Base-by-base conservation (phyloP, 2,113 vertebrate species). In the Suricata suricatta region DNA sequence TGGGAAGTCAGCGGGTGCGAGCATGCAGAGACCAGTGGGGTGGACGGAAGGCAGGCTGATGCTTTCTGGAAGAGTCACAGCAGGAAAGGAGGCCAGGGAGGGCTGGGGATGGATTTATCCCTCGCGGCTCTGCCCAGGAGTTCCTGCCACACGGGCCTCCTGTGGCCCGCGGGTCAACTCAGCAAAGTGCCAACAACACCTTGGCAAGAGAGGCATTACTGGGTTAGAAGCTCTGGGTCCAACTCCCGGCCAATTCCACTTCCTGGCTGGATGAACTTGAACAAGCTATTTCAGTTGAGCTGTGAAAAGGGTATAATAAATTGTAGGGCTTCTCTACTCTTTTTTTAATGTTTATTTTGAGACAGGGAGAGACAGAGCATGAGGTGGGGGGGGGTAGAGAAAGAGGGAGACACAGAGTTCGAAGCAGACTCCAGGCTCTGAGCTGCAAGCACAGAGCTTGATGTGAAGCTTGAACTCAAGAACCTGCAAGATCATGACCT, bases 251-350 rank as follows among this genome's bases (percentile, higher is more conserved):
- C 11, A 19, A 15, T 0, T 0, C 19, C 3, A 3, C 33, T 54
- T 96, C 64, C 66, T 17, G 68, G 85, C 1, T 41, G 60, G 57
- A 35, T 83, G 33, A 77, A 29, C 35, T 1, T 29, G 19, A 52
- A 13, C 14, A 3, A 50, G 66, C 23, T 29, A 19, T 2, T 82
- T 41, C 50, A 47, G 52, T 7, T 31, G 86, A 25, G 68, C 68
- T 1, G 1, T 17, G 31, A 25, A 19, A 57, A n/a, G 27, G 3
- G 11, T 16, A 0, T 12, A 27, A 21, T 12, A 13, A 6, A 13
- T 23, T 23, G n/a, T 68, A 25, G 3, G 50, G 50, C 50, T 50
- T 50, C 50, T 50, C 50, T 50, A 50, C 13, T 50, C 13, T 50
- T 50, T 50, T 50, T 50, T 50, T 50, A 50, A 50, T 50, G 44